Percentiles rank a stretch among this genome's conserved stretches.
Evolutionary conservation across 2,113 vertebrate species (phyloP).

Genomic region (Nibea coibor): DNA sequence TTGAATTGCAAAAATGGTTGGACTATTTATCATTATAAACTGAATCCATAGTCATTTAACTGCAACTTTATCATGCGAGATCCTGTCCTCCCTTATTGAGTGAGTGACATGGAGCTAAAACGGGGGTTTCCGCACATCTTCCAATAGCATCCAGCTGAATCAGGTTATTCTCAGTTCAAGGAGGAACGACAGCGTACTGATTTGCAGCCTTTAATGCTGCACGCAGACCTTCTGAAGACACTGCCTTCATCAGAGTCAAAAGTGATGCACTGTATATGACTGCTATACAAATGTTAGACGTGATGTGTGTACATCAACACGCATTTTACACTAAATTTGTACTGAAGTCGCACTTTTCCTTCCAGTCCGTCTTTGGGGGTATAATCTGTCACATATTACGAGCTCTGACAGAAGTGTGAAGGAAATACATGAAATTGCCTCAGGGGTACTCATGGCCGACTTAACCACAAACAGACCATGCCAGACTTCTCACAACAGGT

Average conservation of each 20-base stretch:
- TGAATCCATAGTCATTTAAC: not conserved
- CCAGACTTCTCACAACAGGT: slow-evolving; percentile 80
- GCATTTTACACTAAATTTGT: slow-evolving; percentile 33
- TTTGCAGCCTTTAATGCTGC: not conserved
- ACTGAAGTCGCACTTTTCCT: slow-evolving; percentile 33
- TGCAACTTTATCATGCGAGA: not conserved
- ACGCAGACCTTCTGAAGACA: not conserved
- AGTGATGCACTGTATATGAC: not conserved
- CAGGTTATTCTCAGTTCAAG: not conserved
- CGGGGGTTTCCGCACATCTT: not conserved
- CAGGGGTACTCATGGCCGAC: slow-evolving; percentile 73
- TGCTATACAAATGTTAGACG: not conserved
- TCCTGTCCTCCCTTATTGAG: not conserved
- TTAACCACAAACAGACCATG: slow-evolving; percentile 86
- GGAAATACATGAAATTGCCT: slow-evolving; percentile 80
- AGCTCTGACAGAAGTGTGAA: slow-evolving; percentile 83
- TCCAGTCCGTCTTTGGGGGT: slow-evolving; percentile 58
- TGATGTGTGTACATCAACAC: slow-evolving; percentile 13
- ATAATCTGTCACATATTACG: slow-evolving; percentile 80
- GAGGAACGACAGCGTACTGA: no score
- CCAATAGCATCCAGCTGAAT: not conserved
- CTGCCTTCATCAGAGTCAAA: not conserved
- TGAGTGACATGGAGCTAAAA: not conserved
- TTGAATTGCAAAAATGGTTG: not conserved
- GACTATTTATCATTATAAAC: not conserved